Evolutionary conservation across 1,140 invertebrate genomes (phyloP).

Genomic region (Neodiprion virginianus): DNA sequence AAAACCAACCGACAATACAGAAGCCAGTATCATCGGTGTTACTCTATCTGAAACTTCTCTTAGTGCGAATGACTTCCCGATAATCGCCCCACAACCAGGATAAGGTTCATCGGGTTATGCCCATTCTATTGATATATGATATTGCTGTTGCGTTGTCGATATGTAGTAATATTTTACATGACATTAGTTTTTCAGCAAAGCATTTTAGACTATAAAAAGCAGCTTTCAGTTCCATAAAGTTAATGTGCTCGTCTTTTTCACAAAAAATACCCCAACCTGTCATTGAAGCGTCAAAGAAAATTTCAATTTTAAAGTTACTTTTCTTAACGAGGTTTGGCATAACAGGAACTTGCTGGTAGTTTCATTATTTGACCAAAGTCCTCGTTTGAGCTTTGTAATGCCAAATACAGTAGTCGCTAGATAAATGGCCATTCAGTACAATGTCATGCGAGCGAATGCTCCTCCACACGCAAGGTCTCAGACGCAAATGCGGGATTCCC

Average conservation of each 20-base stretch:
- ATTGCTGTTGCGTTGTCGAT: constrained; percentile 23
- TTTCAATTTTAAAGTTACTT: constrained; percentile 3
- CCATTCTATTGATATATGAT: not conserved
- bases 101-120: not conserved
- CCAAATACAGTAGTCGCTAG: not conserved
- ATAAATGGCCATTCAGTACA: no score
- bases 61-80: not conserved
- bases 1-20: not conserved
- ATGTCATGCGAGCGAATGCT: no score
- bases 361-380: not conserved
- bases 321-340: not conserved
- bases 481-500: no score
- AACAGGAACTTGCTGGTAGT: not conserved
- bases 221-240: constrained; percentile 21
- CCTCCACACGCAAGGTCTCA: no score
- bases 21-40: not conserved
- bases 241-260: constrained; percentile 21
- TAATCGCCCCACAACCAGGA: not conserved
- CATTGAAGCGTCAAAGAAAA: constrained; percentile 22
- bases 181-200: constrained; percentile 19
- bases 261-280: constrained; percentile 22
- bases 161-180: constrained; percentile 20
- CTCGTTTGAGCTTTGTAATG: not conserved
- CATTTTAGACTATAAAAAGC: constrained; percentile 14
- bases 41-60: not conserved